Conservation (phyloP, 2,888 invertebrate species). For the Scaptomyza reducta region DNA sequence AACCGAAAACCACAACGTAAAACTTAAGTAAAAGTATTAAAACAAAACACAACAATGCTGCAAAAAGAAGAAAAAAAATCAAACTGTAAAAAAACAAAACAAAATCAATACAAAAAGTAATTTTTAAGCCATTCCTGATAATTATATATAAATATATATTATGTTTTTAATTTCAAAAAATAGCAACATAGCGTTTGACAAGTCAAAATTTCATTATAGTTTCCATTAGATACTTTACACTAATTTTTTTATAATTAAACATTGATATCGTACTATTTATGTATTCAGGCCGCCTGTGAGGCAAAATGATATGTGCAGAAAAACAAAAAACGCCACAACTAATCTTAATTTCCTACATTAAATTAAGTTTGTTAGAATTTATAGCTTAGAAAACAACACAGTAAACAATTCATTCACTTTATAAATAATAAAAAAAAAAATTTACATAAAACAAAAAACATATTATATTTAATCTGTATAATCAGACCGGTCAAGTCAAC, state of each 20-base stretch:
- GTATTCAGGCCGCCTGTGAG: conserved; percentile 61
- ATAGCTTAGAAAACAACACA: conserved; percentile 58
- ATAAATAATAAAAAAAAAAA: conserved; percentile 30
- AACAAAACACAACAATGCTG: conserved; percentile 26
- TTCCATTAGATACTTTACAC: conserved; percentile 11
- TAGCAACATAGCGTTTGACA: conserved; percentile 12
- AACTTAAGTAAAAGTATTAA: conserved; percentile 65
- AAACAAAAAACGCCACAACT: conserved; percentile 69
- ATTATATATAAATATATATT: conserved; percentile 39
- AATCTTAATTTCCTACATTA: conserved; percentile 70
- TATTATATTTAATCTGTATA: conserved; percentile 32
- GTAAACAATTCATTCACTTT: conserved; percentile 58
- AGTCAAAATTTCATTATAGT: conserved; percentile 16
- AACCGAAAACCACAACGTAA: conserved; percentile 18
- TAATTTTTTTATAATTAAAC: conserved; percentile 6
- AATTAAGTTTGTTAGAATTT: conserved; percentile 77
- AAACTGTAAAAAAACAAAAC: conserved; percentile 32
- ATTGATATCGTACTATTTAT: conserved; percentile 17
- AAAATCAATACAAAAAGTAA: conserved; percentile 50
- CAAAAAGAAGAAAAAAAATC: not conserved
- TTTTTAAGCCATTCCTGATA: conserved; percentile 72
- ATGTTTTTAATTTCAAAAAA: conserved; percentile 24
- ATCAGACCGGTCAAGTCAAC: conserved; percentile 71
- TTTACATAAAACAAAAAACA: conserved; percentile 20
- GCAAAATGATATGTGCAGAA: conserved; percentile 41